Evolutionary conservation across 2,113 vertebrate genomes (phyloP), one percentile per base, ranked within the genome.

Genomic region (Verasper variegatus): DNA sequence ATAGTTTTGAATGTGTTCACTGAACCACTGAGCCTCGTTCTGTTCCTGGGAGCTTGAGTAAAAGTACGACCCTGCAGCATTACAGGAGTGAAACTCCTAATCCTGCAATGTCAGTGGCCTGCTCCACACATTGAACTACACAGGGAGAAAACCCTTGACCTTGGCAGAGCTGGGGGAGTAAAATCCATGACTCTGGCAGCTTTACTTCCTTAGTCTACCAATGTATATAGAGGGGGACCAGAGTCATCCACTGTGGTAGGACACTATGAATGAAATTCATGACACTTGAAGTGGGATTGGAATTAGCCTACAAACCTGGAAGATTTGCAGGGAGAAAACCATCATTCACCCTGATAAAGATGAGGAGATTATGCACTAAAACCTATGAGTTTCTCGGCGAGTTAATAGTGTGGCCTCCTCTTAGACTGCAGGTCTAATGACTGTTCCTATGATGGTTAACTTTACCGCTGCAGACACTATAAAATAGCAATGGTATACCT

Each of bases 31-130:
- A 12, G 54, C 3, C 13, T 17, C 15, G 49, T 52, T n/a, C 52
- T 74, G 67, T 56, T 66, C 40, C 51, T 37, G 12, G 14, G 49
- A 58, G 4, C 5, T 45, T 64, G 45, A 45, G 27, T 59, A 79
- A 86, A 76, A 40, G 31, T 76, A 37, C 73, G 47, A 63, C 17
- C 62, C 58, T 66, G 70, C 64, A 76, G 51, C 2, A 6, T 66
- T 60, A 64, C 56, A 70, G 40, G 59, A 71, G 52, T 37, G 4
- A 74, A 79, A 67, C 35, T 49, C 18, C 20, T 66, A 69, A 77
- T 77, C 61, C 51, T 80, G 84, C 73, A 80, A 45, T 37, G 65
- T 77, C 63, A 35, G 69, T 71, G 60, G n/a, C 52, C 59, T n/a
- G 67, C 70, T 80, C 59, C 71, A 67, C 35, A 70, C 26, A 65